phyloP scores from a whole-genome alignment of 2,113 vertebrate genomes.

The Taurulus bubalis region DNA sequence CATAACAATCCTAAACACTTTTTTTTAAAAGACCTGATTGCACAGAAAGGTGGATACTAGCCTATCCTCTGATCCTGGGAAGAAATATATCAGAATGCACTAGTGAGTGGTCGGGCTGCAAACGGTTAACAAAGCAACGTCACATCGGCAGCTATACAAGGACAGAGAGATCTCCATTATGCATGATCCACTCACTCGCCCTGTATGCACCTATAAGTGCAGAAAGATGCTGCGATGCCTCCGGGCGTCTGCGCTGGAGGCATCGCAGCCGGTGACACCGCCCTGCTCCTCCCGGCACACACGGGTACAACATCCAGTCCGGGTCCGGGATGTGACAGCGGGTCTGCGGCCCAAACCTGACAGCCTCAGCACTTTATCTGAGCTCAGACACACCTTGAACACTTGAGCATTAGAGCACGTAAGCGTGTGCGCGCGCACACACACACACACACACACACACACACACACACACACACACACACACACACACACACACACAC shows the following conservation, averaged over 20 bases:
- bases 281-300: constrained; percentile 31
- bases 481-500: too few relatives aligned
- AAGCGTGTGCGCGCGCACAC: neutral
- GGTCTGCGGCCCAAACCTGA: constrained; percentile 63
- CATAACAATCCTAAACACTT: neutral
- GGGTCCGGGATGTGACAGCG: constrained; percentile 27
- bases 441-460: neutral
- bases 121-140: constrained; percentile 24
- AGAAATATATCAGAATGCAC: neutral
- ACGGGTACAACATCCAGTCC: neutral
- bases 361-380: constrained; percentile 26
- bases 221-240: constrained; percentile 5
- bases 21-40: neutral
- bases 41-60: neutral
- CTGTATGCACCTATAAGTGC: neutral
- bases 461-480: neutral
- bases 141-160: neutral
- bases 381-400: constrained; percentile 35
- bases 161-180: constrained; percentile 1
- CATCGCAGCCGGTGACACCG: constrained; percentile 51
- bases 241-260: constrained; percentile 11
- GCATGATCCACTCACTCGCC: constrained; percentile 8
- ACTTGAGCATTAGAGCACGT: neutral
- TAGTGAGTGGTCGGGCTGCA: neutral
- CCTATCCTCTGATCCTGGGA: neutral